These are phyloP conservation scores for Grapholita molesta DNA, from an alignment of 1,140 invertebrate genomes.

Conservation along the genomic window DNA sequence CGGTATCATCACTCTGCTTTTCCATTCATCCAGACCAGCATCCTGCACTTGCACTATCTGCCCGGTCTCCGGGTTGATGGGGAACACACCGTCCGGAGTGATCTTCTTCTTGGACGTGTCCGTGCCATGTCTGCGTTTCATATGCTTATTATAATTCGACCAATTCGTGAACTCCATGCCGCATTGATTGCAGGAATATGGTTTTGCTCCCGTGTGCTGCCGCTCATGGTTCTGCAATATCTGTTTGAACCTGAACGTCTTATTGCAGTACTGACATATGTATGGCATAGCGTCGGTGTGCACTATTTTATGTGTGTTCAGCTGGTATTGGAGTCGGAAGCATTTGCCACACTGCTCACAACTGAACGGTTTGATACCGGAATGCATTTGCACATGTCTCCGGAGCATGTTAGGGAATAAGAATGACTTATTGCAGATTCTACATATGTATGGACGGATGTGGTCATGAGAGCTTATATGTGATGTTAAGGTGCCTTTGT, in stretches of 20 bases:
- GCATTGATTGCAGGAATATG: conserved; percentile 76
- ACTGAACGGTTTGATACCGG: conserved; percentile 85
- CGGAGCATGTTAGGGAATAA: conserved; percentile 50
- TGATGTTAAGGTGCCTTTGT: conserved; percentile 48
- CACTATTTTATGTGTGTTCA: conserved; percentile 70
- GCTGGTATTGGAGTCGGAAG: conserved; percentile 79
- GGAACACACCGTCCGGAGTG: conserved; percentile 54
- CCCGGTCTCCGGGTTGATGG: conserved; percentile 54
- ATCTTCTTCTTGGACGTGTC: conserved; percentile 60
- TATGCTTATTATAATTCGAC: conserved; percentile 85
- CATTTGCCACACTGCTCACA: conserved; percentile 86
- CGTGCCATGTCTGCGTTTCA: conserved; percentile 81
- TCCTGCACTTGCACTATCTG: conserved; percentile 45
- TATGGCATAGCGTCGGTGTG: conserved; percentile 93
- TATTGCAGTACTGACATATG: conserved; percentile 84
- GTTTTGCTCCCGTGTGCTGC: conserved; percentile 81
- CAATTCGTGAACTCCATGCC: conserved; percentile 84
- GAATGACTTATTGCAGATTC: conserved; percentile 58
- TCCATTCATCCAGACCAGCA: conserved; percentile 54
- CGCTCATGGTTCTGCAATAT: conserved; percentile 83
- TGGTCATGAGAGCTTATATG: conserved; percentile 59
- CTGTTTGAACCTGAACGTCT: conserved; percentile 84
- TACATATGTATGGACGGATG: conserved; percentile 48
- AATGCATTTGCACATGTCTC: conserved; percentile 81
- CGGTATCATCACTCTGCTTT: conserved; percentile 48